Evolutionary conservation across 2,888 invertebrate genomes (phyloP).

Genomic region (Lamproptera curius): DNA sequence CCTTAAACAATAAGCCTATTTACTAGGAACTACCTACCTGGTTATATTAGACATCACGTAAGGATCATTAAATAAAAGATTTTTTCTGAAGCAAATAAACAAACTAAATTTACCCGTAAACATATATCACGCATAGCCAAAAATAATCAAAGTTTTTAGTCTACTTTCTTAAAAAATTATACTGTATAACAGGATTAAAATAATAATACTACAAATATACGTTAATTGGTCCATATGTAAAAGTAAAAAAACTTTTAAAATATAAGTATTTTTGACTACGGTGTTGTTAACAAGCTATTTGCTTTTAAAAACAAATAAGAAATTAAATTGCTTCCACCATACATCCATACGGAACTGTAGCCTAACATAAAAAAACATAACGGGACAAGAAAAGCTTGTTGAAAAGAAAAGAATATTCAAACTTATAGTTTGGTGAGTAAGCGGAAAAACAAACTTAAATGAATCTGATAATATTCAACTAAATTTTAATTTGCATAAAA

Average conservation of each 20-base stretch:
- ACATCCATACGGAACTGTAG: not conserved
- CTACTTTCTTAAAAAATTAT: no score
- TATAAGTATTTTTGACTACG: conserved; percentile 17
- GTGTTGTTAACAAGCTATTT: not conserved
- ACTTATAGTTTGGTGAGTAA: conserved; percentile 1
- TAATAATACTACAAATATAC: no score
- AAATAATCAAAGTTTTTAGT: no score
- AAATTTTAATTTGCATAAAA: no score
- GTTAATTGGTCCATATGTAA: no score
- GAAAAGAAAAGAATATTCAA: no score
- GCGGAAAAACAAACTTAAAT: not conserved
- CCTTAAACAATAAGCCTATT: conserved; percentile 7
- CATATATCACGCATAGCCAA: conserved; percentile 8
- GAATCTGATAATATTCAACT: not conserved
- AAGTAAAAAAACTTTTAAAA: no score
- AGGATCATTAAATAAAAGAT: conserved; percentile 9
- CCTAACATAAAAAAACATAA: not conserved
- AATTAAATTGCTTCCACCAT: conserved; percentile 8
- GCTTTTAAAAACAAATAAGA: not conserved
- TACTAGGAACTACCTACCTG: conserved; percentile 17
- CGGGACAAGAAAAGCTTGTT: no score
- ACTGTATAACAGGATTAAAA: no score
- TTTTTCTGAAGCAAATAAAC: conserved; percentile 8
- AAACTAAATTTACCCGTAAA: not conserved
- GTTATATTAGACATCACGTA: conserved; percentile 2